These are phyloP conservation scores for Scopus umbretta DNA, from an alignment of 2,113 vertebrate species.

Conservation along the genomic window DNA sequence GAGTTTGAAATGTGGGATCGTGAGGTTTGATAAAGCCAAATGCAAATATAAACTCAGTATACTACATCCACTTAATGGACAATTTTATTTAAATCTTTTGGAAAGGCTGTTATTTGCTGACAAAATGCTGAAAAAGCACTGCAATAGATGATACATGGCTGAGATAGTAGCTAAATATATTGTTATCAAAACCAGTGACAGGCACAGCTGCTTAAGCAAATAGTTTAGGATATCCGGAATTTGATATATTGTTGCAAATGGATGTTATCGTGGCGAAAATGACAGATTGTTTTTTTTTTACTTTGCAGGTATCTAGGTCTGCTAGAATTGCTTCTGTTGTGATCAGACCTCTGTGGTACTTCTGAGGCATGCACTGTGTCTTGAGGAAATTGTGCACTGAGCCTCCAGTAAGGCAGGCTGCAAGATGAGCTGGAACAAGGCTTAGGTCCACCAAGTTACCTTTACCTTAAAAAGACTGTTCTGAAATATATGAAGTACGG, in stretches of 20 bases:
- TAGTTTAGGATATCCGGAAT: not conserved
- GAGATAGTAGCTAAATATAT: not conserved
- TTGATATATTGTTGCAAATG: not conserved
- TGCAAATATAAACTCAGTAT: not conserved
- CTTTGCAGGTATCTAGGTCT: not conserved
- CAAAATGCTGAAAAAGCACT: not conserved
- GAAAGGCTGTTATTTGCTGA: not conserved
- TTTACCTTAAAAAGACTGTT: not conserved
- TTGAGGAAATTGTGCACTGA: not conserved
- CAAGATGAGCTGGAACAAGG: not conserved
- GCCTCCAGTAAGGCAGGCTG: not conserved
- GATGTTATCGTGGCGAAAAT: not conserved
- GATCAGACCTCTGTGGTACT: not conserved
- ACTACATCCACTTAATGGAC: not conserved
- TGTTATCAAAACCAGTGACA: not conserved
- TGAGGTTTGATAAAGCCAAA: not conserved
- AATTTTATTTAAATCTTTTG: not conserved
- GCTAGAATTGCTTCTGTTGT: not conserved
- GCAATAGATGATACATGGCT: not conserved
- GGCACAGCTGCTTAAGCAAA: not conserved
- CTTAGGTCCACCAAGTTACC: not conserved
- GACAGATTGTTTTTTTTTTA: not conserved
- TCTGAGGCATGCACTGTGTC: not conserved
- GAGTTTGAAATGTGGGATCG: not conserved
- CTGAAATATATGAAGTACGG: not conserved